A percentile compares a stretch with the other conserved stretches of the same genome.
Evolutionary conservation across 2,888 invertebrate genomes (phyloP).

Genomic region (Zootermopsis nevadensis): DNA sequence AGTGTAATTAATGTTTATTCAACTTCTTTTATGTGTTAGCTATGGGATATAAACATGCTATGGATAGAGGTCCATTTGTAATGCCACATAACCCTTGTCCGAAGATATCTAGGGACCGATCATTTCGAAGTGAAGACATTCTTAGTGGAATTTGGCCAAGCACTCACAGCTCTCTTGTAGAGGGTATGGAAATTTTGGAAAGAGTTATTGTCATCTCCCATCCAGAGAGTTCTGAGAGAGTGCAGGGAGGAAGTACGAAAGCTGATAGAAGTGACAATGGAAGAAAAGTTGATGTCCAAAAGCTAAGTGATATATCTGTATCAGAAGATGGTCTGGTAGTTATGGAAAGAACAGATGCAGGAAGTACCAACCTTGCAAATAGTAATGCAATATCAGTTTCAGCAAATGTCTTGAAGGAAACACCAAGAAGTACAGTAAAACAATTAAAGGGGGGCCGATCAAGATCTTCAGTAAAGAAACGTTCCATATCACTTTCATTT

Average conservation of each 20-base stretch:
- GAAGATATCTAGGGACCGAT: not conserved
- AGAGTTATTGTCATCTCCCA: not conserved
- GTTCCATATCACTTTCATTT: not conserved
- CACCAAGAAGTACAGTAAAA: not conserved
- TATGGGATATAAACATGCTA: not conserved
- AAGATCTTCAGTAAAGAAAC: not conserved
- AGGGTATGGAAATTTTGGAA: not conserved
- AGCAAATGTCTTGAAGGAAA: conserved; percentile 9
- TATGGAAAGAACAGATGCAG: not conserved
- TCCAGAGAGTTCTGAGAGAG: not conserved
- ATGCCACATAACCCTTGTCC: not conserved
- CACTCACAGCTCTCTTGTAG: not conserved
- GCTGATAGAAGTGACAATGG: not conserved
- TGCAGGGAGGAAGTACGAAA: not conserved
- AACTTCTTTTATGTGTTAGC: not conserved
- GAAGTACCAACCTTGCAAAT: not conserved
- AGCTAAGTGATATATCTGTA: not conserved
- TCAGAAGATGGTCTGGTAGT: not conserved
- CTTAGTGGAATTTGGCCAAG: not conserved
- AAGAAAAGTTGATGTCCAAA: not conserved
- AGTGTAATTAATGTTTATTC: not conserved
- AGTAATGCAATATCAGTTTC: not conserved
- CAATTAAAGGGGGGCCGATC: not conserved
- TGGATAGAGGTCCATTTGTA: not conserved
- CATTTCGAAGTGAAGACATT: not conserved